Base-by-base conservation (phyloP, 2,113 vertebrate genomes). In the Sinocyclocheilus rhinocerous region DNA sequence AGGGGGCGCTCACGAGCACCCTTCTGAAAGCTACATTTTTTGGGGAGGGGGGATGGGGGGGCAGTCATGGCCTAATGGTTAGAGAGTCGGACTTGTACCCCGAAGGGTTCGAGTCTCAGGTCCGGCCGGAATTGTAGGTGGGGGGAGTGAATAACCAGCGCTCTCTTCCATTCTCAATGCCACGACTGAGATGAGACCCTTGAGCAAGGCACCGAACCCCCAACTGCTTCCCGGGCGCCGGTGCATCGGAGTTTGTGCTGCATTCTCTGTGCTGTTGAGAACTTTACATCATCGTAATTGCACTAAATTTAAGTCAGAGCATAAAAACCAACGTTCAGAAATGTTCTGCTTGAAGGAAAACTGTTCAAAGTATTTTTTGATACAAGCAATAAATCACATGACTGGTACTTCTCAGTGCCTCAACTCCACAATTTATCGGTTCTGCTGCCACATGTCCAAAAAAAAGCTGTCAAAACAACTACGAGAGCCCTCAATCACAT, bases 401-500 rank as follows among this genome's bases (percentile, higher is more conserved):
- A 39, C 18, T 79, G 52, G 20, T 39, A 36, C 76, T 79, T 59
- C 36, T 39, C 69, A 72, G 69, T 39, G 33, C 18, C 67, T 70
- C 67, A 36, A 39, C 33, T 70, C 67, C 18, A 8, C 67, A 20
- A 70, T 36, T 70, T 39, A 70, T 70, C 33, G 8, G 7, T 8
- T 72, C 33, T 42, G 69, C 69, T 72, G 33, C 36, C 36, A 73
- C 20, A 73, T 20, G 1, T 73, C 70, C 70, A 45, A 36, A 73
- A 73, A n/a, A n/a, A 73, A 73, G 36, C 70, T 73, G 70, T 73
- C 70, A 45, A 73, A 73, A 73, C 36, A 42, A 73, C 70, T n/a
- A 73, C 20, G 10, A 73, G 70, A 73, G 36, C 70, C 70, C 70
- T 73, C 70, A 10, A 73, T 73, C 70, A 73, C 50, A 77, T 33